Conservation (phyloP, 2,113 vertebrate genomes). For the Boleophthalmus pectinirostris region DNA sequence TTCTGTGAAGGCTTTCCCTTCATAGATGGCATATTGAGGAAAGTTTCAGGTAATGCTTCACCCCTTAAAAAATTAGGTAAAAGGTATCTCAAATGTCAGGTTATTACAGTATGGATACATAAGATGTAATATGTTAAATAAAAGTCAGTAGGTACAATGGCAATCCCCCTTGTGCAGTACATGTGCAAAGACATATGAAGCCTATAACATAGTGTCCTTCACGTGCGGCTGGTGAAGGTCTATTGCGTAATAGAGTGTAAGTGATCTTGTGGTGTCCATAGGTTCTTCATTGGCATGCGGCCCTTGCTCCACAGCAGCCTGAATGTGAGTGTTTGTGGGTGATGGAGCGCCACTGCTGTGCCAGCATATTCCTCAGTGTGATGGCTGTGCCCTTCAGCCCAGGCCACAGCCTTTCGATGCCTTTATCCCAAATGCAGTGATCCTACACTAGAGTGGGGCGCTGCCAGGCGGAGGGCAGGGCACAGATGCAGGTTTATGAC, state of each 20-base stretch:
- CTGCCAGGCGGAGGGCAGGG: conserved; percentile 52
- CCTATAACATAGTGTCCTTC: conserved; percentile 57
- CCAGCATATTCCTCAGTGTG: conserved; percentile 67
- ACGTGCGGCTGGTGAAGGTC: conserved; percentile 57
- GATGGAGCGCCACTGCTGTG: conserved; percentile 54
- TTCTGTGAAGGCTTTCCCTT: conserved; percentile 1
- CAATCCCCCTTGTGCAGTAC: not conserved
- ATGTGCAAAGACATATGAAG: conserved; percentile 20
- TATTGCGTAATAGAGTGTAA: conserved; percentile 48
- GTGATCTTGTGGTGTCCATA: conserved; percentile 27
- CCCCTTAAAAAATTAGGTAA: too few species aligned
- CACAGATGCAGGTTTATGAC: conserved; percentile 51
- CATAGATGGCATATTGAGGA: not conserved
- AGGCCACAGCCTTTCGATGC: conserved; percentile 19
- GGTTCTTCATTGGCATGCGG: conserved; percentile 36
- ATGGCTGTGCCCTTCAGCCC: conserved; percentile 49
- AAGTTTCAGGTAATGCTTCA: not conserved
- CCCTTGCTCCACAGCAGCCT: conserved; percentile 16
- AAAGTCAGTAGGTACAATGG: conserved; percentile 39
- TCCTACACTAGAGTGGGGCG: conserved; percentile 27
- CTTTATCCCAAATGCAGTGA: conserved; percentile 31
- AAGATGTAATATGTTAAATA: conserved; percentile 36
- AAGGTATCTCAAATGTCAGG: too few species aligned
- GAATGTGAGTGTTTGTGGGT: conserved; percentile 33
- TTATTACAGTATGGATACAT: not conserved